These are phyloP conservation scores for Stratiomys singularior DNA, from an alignment of 2,888 invertebrate genomes.

Conservation along the genomic window DNA sequence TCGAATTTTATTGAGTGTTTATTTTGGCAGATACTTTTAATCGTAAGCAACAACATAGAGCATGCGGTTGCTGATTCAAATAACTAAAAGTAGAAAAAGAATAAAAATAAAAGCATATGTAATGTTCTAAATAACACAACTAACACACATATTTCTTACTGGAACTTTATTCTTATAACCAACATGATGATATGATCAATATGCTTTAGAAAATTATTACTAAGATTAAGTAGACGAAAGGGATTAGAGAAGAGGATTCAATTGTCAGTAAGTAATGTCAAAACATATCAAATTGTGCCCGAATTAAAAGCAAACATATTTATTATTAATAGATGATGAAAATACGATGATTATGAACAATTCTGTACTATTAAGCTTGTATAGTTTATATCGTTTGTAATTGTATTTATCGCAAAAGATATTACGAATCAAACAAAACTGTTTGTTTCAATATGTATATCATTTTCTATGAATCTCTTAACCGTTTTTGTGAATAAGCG, in stretches of 20 bases:
- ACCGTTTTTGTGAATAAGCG: too few relatives aligned
- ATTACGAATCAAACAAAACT: too few relatives aligned
- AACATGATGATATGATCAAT: not conserved
- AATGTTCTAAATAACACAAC: not conserved
- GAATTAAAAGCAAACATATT: slow-evolving; percentile 25
- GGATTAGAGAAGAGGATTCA: not conserved
- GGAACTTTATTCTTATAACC: slow-evolving; percentile 1
- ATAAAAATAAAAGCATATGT: slow-evolving; percentile 7
- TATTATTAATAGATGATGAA: not conserved
- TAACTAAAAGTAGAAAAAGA: not conserved
- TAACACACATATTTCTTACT: not conserved
- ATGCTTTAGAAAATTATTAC: not conserved
- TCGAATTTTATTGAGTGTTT: slow-evolving; percentile 36
- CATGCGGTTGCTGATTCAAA: not conserved
- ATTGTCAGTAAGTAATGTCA: slow-evolving; percentile 24
- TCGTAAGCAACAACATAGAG: not conserved
- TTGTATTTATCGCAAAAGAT: not conserved
- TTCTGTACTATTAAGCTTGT: slow-evolving; percentile 12
- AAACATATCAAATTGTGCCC: slow-evolving; percentile 45
- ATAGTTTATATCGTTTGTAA: slow-evolving; percentile 10
- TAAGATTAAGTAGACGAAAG: not conserved
- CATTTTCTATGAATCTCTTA: too few relatives aligned
- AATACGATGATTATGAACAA: not conserved
- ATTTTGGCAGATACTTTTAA: not conserved
- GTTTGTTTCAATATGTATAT: too few relatives aligned